Percentiles rank a stretch among this genome's conserved stretches.
phyloP scores from a whole-genome alignment of 2,113 vertebrate genomes.

The Castor canadensis region DNA sequence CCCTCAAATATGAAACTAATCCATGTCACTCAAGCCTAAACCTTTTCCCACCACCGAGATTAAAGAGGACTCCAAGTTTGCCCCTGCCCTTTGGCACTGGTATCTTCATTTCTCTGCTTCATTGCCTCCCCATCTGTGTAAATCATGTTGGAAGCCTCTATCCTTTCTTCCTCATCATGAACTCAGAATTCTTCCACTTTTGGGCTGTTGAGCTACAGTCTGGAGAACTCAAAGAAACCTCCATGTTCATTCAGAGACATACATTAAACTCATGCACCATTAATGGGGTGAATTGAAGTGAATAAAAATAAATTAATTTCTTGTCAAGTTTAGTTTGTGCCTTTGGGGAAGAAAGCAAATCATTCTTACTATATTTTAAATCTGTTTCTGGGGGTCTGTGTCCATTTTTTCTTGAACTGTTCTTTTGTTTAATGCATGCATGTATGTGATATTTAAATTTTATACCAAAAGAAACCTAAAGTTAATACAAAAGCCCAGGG shows the following conservation, averaged over 20 bases:
- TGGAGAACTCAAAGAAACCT: neutral
- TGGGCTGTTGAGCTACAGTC: neutral
- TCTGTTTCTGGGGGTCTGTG: neutral
- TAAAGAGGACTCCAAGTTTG: neutral
- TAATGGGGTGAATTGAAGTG: neutral
- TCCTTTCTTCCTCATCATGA: neutral
- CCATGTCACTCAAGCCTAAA: conserved; percentile 43
- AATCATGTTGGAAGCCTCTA: neutral
- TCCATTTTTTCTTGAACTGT: neutral
- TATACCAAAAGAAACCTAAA: neutral
- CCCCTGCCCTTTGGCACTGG: neutral
- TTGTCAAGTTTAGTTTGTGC: neutral
- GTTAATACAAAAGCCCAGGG: neutral
- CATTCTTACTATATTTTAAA: neutral
- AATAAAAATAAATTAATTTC: neutral
- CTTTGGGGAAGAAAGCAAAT: neutral
- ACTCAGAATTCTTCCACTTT: neutral
- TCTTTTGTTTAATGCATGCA: neutral
- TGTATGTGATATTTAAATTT: neutral
- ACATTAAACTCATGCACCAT: neutral
- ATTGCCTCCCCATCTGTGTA: neutral
- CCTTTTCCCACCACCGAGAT: conserved; percentile 46
- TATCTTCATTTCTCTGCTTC: neutral
- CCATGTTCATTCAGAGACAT: neutral
- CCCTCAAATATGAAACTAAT: conserved; percentile 56